These are phyloP conservation scores for Abrostola triplasia DNA, from an alignment of 2,888 invertebrate species.

Conservation along the genomic window DNA sequence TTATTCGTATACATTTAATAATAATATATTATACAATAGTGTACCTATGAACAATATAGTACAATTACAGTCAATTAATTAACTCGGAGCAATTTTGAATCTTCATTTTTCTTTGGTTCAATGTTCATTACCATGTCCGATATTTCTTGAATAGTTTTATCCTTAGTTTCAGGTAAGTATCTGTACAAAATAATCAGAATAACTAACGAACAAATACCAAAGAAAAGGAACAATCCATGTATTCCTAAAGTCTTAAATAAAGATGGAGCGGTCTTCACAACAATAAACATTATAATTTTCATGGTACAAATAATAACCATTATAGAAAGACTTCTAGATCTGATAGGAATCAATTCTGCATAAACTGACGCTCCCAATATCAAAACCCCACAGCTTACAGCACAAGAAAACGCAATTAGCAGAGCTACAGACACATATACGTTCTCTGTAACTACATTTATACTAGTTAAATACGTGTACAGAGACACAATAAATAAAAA, in stretches of 20 bases:
- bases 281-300: slow-evolving; percentile 17
- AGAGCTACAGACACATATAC: slow-evolving; percentile 52
- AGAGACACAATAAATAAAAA: slow-evolving; percentile 57
- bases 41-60: no score
- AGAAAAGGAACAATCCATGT: slow-evolving; percentile 61
- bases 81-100: no score
- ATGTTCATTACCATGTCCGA: slow-evolving; percentile 44
- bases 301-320: slow-evolving; percentile 32
- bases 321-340: slow-evolving; percentile 55
- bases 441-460: slow-evolving; percentile 53
- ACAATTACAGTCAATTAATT: no score
- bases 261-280: slow-evolving; percentile 59
- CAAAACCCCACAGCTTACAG: slow-evolving; percentile 63
- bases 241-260: slow-evolving; percentile 54
- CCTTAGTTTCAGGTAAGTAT: slow-evolving; percentile 69
- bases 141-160: slow-evolving; percentile 67
- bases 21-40: no score
- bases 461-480: slow-evolving; percentile 57
- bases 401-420: slow-evolving; percentile 56
- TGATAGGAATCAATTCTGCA: slow-evolving; percentile 60
- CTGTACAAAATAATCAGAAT: slow-evolving; percentile 53
- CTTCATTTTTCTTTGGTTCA: slow-evolving; percentile 2
- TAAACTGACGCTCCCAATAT: slow-evolving; percentile 54
- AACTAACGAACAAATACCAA: slow-evolving; percentile 46
- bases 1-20: no score